Percentiles rank a stretch among this genome's conserved stretches.
phyloP scores from a whole-genome alignment of 2,888 invertebrate genomes.

The Hoplodrina blanda region DNA sequence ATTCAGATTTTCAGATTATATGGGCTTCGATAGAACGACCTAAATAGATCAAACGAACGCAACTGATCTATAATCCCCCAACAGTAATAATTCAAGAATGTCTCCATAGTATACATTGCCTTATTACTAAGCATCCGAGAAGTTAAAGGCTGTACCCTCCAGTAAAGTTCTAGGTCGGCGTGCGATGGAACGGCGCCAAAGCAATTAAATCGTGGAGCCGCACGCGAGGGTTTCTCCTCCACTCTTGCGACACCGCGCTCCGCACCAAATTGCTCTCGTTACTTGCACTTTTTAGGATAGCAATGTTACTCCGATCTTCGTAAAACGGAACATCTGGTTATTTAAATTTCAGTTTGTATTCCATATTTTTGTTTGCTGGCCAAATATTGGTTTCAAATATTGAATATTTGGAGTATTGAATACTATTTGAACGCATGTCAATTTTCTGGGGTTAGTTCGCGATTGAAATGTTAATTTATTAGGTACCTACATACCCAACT shows the following conservation, averaged over 20 bases:
- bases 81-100: background rate
- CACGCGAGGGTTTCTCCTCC: constrained; percentile 72
- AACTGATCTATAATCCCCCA: background rate
- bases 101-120: constrained; percentile 12
- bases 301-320: constrained; percentile 46
- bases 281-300: constrained; percentile 81
- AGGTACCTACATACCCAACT: too few relatives aligned
- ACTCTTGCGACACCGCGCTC: constrained; percentile 63
- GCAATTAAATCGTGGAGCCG: constrained; percentile 85
- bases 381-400: constrained; percentile 16
- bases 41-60: background rate
- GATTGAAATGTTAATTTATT: too few relatives aligned
- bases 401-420: constrained; percentile 9
- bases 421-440: background rate
- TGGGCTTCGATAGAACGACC: background rate
- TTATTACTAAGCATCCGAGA: constrained; percentile 42
- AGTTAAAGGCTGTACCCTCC: constrained; percentile 58
- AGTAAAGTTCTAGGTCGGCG: constrained; percentile 61
- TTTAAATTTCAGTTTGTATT: constrained; percentile 36
- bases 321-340: constrained; percentile 47
- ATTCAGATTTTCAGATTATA: background rate
- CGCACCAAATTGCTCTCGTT: constrained; percentile 78
- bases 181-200: constrained; percentile 85
- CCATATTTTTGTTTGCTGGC: background rate
- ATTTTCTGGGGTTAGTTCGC: background rate